phyloP scores from a whole-genome alignment of 2,797 vertebrate genomes.

The Artibeus jamaicensis region DNA sequence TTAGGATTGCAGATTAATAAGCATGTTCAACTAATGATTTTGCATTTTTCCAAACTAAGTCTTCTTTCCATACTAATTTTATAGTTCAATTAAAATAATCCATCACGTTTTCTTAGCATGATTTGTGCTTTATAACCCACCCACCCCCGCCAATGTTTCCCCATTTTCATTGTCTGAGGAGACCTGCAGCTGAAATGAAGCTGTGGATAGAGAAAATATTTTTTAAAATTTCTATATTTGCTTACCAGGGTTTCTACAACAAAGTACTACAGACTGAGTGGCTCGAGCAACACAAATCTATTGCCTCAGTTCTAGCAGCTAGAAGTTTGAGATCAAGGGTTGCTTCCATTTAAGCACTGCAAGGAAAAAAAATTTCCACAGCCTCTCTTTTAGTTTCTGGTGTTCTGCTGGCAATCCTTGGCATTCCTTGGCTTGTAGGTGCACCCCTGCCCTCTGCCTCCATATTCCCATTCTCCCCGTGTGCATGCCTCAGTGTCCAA shows the following conservation, averaged over 20 bases:
- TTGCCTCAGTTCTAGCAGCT: background rate
- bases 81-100: constrained; percentile 74
- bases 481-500: background rate
- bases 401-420: background rate
- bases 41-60: constrained; percentile 61
- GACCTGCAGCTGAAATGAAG: constrained; percentile 42
- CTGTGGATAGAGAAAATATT: background rate
- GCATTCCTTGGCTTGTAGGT: background rate
- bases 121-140: constrained; percentile 65
- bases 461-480: background rate
- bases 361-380: background rate
- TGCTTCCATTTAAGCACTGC: background rate
- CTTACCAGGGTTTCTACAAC: background rate
- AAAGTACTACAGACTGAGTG: background rate
- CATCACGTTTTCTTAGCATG: constrained; percentile 57
- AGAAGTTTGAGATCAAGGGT: background rate
- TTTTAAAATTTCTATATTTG: background rate
- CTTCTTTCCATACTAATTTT: constrained; percentile 60
- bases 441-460: background rate
- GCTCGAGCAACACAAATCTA: background rate
- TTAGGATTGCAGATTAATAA: constrained; percentile 53
- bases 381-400: background rate
- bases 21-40: constrained; percentile 51
- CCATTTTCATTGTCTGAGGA: constrained; percentile 53
- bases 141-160: constrained; percentile 57